These are phyloP conservation scores for Pachyrhynchus sulphureomaculatus DNA, from an alignment of 1,140 invertebrate species.

Conservation along the genomic window DNA sequence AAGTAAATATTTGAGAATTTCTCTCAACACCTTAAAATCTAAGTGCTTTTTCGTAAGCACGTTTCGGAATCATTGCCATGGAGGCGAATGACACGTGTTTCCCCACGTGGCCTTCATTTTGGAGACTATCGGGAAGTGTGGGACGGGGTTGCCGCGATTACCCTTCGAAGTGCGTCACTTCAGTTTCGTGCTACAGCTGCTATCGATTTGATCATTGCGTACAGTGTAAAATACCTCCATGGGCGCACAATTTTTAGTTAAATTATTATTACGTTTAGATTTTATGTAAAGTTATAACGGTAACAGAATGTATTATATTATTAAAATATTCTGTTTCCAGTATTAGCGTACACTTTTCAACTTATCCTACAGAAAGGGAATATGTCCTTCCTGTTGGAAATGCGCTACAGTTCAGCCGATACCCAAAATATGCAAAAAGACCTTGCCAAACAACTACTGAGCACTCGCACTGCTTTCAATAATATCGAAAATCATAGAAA, in stretches of 20 bases:
- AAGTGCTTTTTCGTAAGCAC: neutral
- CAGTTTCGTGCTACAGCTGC: slow-evolving; percentile 9
- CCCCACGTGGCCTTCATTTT: slow-evolving; percentile 15
- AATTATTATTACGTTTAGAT: too few species aligned
- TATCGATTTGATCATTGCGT: slow-evolving; percentile 14
- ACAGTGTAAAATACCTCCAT: neutral
- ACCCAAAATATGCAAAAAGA: too few species aligned
- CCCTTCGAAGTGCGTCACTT: slow-evolving; percentile 13
- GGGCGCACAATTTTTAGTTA: neutral
- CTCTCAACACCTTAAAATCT: neutral
- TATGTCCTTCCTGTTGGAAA: too few species aligned
- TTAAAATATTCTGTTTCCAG: too few species aligned
- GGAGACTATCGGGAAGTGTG: neutral
- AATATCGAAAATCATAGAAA: too few species aligned
- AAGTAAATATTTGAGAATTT: neutral
- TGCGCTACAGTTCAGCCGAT: too few species aligned
- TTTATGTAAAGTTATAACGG: too few species aligned
- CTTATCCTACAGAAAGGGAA: too few species aligned
- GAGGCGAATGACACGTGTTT: slow-evolving; percentile 10
- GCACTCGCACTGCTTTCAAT: too few species aligned
- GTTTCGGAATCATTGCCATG: neutral
- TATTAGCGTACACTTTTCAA: too few species aligned
- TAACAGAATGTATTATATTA: too few species aligned
- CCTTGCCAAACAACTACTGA: too few species aligned
- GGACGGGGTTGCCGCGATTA: neutral